Evolutionary conservation across 2,797 vertebrate species (phyloP).

Genomic region (Gymnoscopelus braueri): DNA sequence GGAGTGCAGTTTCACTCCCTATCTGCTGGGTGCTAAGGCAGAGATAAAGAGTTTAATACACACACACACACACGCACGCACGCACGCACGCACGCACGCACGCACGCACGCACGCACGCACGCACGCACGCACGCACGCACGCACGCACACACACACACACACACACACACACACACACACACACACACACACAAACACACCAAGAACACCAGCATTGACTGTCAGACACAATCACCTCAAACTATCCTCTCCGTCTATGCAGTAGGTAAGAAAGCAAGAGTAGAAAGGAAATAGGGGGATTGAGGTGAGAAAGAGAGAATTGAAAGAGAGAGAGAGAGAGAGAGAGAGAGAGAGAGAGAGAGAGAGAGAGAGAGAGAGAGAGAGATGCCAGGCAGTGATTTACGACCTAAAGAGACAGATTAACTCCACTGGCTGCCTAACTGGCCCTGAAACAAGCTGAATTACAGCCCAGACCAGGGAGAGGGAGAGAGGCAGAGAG

Average conservation of each 20-base stretch:
- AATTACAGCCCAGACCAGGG: constrained; percentile 78
- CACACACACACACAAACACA: constrained; percentile 37
- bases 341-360: constrained; percentile 7
- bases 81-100: constrained; percentile 28
- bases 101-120: constrained; percentile 3
- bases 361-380: constrained; percentile 48
- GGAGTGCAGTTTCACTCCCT: constrained; percentile 57
- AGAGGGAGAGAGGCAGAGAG: constrained; percentile 64
- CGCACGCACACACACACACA: constrained; percentile 4
- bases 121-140: constrained; percentile 13
- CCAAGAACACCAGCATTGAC: constrained; percentile 56
- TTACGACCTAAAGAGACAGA: constrained; percentile 84
- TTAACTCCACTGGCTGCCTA: constrained; percentile 86
- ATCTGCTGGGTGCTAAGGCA: constrained; percentile 56
- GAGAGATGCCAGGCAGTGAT: constrained; percentile 76
- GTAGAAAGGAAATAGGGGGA: background rate
- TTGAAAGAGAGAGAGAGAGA: constrained; percentile 5
- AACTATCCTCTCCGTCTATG: constrained; percentile 44
- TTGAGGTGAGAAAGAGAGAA: background rate
- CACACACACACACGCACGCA: constrained; percentile 12
- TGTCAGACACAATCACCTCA: constrained; percentile 65
- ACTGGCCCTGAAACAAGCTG: constrained; percentile 85
- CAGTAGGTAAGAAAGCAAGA: constrained; percentile 34
- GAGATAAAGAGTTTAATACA: constrained; percentile 28
- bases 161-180: constrained; percentile 7